Evolutionary conservation across 2,888 invertebrate species (phyloP).

Genomic region (Lepidochrysops patricia): DNA sequence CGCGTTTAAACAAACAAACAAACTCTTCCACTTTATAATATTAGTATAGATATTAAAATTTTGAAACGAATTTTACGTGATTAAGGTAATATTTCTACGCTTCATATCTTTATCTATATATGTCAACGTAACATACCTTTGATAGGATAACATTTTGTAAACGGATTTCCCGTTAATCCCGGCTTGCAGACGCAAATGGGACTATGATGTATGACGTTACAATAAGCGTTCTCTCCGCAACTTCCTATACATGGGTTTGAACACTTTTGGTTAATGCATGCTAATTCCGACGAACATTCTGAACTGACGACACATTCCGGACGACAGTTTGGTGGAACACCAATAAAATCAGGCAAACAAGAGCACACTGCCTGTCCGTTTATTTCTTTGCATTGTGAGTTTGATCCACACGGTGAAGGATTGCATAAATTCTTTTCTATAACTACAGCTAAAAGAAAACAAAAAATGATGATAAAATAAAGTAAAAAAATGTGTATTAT

Average conservation of each 20-base stretch:
- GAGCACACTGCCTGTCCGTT: constrained; percentile 83
- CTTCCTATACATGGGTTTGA: constrained; percentile 78
- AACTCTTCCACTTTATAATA: no score
- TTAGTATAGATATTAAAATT: no score
- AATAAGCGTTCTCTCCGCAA: constrained; percentile 77
- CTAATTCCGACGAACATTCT: constrained; percentile 77
- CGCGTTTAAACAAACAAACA: no score
- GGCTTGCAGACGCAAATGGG: constrained; percentile 85
- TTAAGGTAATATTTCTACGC: no score
- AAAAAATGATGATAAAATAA: not conserved
- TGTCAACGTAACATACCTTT: constrained; percentile 45
- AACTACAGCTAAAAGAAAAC: constrained; percentile 42
- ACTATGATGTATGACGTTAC: constrained; percentile 78
- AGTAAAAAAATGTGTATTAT: not conserved
- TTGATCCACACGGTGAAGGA: constrained; percentile 82
- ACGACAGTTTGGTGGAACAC: constrained; percentile 81
- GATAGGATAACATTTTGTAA: constrained; percentile 79
- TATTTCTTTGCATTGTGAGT: constrained; percentile 83
- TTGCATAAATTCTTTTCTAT: constrained; percentile 48
- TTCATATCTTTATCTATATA: no score
- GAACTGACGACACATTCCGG: constrained; percentile 82
- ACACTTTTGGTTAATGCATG: constrained; percentile 82
- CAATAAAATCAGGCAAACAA: constrained; percentile 77
- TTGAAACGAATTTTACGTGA: no score
- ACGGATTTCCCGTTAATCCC: constrained; percentile 84